Conservation (phyloP, 2,797 vertebrate species). For the Cyprinodon diabolis region DNA sequence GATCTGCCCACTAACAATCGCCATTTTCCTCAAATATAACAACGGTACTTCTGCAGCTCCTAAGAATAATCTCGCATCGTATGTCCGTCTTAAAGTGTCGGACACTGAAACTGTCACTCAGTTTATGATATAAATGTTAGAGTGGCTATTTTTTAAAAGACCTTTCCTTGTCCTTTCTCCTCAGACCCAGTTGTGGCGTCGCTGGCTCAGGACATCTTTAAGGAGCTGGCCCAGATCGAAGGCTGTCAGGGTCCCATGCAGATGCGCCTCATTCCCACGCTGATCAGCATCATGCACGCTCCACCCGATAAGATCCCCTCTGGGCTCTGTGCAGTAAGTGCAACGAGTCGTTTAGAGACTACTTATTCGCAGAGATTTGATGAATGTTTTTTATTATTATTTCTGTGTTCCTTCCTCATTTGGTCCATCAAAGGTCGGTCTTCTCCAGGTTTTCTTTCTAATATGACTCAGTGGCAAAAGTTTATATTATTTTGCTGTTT, state of each 20-base stretch:
- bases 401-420: background rate
- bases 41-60: slow-evolving; percentile 82
- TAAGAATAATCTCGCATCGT: background rate
- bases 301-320: slow-evolving; percentile 96
- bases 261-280: slow-evolving; percentile 95
- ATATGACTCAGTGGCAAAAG: background rate
- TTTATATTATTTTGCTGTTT: background rate
- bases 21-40: slow-evolving; percentile 97
- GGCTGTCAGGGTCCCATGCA: slow-evolving; percentile 98
- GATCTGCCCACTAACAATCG: slow-evolving; percentile 98
- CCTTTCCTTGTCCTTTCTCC: slow-evolving; percentile 10
- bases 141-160: slow-evolving; percentile 8
- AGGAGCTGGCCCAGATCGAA: slow-evolving; percentile 96
- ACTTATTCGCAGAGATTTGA: background rate
- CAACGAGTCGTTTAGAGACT: background rate
- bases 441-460: background rate
- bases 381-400: background rate
- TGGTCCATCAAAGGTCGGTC: background rate
- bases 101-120: background rate
- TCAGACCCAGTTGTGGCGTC: slow-evolving; percentile 97
- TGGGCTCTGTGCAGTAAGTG: slow-evolving; percentile 94
- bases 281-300: slow-evolving; percentile 99
- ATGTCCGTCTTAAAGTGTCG: background rate
- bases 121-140: background rate
- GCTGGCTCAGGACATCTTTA: slow-evolving; percentile 97